phyloP scores from a whole-genome alignment of 2,797 vertebrate genomes.

The Aphelocoma californica region DNA sequence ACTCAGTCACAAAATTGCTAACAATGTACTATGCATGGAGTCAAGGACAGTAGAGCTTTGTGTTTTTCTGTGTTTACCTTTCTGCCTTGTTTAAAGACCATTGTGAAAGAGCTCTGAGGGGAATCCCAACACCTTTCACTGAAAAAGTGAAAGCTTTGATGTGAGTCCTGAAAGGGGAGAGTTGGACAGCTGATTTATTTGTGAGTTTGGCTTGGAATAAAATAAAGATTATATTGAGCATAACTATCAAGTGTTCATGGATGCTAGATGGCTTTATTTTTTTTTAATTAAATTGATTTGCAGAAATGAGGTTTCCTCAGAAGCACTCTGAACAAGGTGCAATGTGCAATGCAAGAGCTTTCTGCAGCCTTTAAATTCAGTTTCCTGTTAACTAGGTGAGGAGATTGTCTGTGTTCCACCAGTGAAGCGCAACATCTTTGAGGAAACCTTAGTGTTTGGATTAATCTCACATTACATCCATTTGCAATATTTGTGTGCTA shows the following conservation, averaged over 20 bases:
- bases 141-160: background rate
- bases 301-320: background rate
- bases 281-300: background rate
- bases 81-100: background rate
- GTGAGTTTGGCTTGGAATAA: background rate
- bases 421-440: background rate
- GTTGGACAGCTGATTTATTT: background rate
- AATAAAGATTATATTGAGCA: background rate
- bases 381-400: background rate
- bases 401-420: background rate
- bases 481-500: background rate
- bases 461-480: background rate
- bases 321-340: background rate
- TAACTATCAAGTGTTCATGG: background rate
- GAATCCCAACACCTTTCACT: background rate
- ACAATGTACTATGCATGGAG: background rate
- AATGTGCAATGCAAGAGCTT: background rate
- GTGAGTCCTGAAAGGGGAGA: background rate
- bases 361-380: background rate
- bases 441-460: background rate
- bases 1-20: background rate
- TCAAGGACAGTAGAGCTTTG: background rate
- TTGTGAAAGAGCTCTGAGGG: background rate
- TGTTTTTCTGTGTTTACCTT: background rate
- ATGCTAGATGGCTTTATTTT: background rate